Evolutionary conservation across 2,888 invertebrate genomes (phyloP).

Genomic region (Drosophila atripex): DNA sequence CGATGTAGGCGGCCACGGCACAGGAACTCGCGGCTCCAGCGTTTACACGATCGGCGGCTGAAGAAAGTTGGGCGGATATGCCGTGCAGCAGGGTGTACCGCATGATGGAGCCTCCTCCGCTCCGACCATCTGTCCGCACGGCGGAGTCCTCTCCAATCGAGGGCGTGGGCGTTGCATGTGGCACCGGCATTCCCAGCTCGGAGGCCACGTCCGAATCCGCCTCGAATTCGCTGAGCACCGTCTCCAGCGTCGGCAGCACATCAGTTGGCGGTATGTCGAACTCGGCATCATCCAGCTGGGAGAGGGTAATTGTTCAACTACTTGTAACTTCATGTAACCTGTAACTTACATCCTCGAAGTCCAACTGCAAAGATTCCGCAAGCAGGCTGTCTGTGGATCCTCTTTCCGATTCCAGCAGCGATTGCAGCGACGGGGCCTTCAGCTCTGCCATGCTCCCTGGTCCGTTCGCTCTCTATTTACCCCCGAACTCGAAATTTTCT

Average conservation of each 20-base stretch:
- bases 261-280: conserved; percentile 91
- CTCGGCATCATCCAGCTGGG: conserved; percentile 91
- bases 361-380: conserved; percentile 86
- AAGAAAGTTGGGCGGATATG: conserved; percentile 93
- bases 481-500: conserved; percentile 16
- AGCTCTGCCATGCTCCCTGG: conserved; percentile 78
- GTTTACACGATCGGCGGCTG: conserved; percentile 94
- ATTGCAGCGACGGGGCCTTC: conserved; percentile 85
- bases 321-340: conserved; percentile 4
- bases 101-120: conserved; percentile 86
- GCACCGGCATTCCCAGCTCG: conserved; percentile 76
- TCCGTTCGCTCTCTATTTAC: conserved; percentile 8
- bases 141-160: conserved; percentile 81
- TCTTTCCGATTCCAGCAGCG: conserved; percentile 86
- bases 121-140: conserved; percentile 84
- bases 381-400: conserved; percentile 88
- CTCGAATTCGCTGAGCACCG: conserved; percentile 91
- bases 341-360: conserved; percentile 87
- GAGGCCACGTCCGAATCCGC: conserved; percentile 87
- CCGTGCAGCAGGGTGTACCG: conserved; percentile 93
- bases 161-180: conserved; percentile 83
- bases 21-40: conserved; percentile 95
- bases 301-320: conserved; percentile 1
- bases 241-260: conserved; percentile 90
- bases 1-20: conserved; percentile 91